Evolutionary conservation across 2,797 vertebrate species (phyloP).

Genomic region (Urocyon cinereoargenteus): DNA sequence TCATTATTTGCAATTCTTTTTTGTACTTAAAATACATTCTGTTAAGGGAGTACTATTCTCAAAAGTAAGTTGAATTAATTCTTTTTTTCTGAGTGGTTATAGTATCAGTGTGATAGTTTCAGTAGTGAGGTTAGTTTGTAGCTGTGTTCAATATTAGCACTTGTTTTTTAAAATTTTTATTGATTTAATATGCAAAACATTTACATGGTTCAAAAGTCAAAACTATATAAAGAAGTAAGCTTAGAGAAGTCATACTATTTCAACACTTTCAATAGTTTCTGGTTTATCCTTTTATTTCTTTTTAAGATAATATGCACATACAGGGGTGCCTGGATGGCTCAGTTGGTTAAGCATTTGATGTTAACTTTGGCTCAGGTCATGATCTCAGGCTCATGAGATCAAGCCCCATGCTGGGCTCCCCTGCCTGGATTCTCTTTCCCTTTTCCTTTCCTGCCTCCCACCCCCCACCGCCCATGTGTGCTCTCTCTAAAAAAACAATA

Average conservation of each 20-base stretch:
- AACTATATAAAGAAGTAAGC: neutral
- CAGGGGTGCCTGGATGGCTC: neutral
- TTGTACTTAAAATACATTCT: neutral
- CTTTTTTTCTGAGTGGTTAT: neutral
- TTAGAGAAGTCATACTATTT: neutral
- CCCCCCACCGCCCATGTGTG: too few relatives aligned
- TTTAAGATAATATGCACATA: neutral
- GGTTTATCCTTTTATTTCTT: neutral
- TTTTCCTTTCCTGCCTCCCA: neutral
- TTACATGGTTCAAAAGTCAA: neutral
- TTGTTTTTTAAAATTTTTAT: neutral
- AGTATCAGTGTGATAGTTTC: neutral
- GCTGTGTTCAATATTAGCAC: neutral
- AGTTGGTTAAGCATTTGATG: neutral
- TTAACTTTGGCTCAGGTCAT: neutral
- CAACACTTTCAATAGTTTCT: slow-evolving; percentile 12
- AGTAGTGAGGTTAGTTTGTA: neutral
- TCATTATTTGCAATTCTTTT: neutral
- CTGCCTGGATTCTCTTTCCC: neutral
- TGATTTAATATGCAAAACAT: neutral
- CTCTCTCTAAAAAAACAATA: neutral
- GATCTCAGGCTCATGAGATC: neutral
- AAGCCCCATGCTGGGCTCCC: neutral
- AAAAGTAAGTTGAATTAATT: slow-evolving; percentile 1
- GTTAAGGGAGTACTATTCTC: neutral